Percentiles rank a stretch among this genome's conserved stretches.
Evolutionary conservation across 2,113 vertebrate species (phyloP).

Genomic region (Argyrosomus japonicus): DNA sequence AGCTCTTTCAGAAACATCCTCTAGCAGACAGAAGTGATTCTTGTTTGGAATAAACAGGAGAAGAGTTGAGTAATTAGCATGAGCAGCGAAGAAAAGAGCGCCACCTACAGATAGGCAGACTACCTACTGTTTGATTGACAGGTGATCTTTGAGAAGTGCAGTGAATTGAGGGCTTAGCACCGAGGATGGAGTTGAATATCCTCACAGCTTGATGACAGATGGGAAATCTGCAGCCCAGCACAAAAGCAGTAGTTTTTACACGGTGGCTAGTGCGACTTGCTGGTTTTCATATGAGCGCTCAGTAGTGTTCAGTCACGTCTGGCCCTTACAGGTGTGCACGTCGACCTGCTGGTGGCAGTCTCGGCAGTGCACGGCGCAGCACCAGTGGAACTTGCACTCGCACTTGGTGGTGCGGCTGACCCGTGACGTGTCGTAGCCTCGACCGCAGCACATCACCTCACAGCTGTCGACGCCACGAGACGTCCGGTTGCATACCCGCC

Average conservation of each 20-base stretch:
- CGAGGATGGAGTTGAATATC: background rate
- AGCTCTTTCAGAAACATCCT: background rate
- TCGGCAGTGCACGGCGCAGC: slow-evolving; percentile 93
- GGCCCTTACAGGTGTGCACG: slow-evolving; percentile 93
- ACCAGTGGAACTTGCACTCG: slow-evolving; percentile 98
- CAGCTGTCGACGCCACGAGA: slow-evolving; percentile 93
- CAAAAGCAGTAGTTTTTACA: slow-evolving; percentile 5
- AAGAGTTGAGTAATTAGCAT: background rate
- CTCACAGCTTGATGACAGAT: background rate
- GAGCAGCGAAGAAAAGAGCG: background rate
- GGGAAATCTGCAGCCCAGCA: background rate
- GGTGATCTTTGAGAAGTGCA: background rate
- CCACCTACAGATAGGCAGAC: background rate
- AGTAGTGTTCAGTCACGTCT: slow-evolving; percentile 78
- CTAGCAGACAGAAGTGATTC: no score
- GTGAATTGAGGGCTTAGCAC: background rate
- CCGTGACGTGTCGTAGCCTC: slow-evolving; percentile 92
- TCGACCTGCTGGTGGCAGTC: slow-evolving; percentile 94
- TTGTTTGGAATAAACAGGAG: background rate
- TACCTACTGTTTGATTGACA: slow-evolving; percentile 12
- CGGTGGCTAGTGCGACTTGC: background rate
- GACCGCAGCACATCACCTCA: slow-evolving; percentile 96
- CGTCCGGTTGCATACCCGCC: slow-evolving; percentile 92
- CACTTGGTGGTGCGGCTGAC: slow-evolving; percentile 92
- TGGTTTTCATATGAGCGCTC: background rate